A percentile compares a stretch with the other conserved stretches of the same genome.
Evolutionary conservation across 2,797 vertebrate genomes (phyloP).

Genomic region (Gadopsis marmoratus): DNA sequence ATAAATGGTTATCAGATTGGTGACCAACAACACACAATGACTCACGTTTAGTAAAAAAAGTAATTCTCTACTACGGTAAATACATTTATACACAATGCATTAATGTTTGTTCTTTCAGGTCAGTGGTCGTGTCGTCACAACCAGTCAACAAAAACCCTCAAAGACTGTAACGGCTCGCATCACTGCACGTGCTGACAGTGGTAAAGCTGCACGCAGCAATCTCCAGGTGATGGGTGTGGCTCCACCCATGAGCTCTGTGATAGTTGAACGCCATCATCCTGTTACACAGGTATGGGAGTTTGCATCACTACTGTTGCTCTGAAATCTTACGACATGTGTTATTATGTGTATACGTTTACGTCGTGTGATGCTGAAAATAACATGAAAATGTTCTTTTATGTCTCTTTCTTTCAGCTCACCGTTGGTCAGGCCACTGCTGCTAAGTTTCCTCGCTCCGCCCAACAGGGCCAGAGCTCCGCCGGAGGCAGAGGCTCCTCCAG

Average conservation of each 20-base stretch:
- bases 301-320: background rate
- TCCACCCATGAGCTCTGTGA: slow-evolving; percentile 92
- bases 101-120: slow-evolving; percentile 77
- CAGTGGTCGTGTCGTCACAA: slow-evolving; percentile 86
- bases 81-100: background rate
- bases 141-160: slow-evolving; percentile 91
- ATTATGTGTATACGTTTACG: background rate
- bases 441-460: slow-evolving; percentile 88
- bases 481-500: slow-evolving; percentile 75
- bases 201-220: slow-evolving; percentile 82
- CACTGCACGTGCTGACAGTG: slow-evolving; percentile 84
- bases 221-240: slow-evolving; percentile 90
- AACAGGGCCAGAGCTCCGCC: slow-evolving; percentile 78
- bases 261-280: slow-evolving; percentile 95
- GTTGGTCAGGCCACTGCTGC: slow-evolving; percentile 91
- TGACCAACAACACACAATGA: background rate
- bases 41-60: background rate
- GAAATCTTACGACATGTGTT: background rate
- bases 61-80: background rate
- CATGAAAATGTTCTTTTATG: background rate
- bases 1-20: no score
- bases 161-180: slow-evolving; percentile 93
- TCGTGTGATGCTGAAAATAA: background rate
- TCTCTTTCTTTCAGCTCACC: slow-evolving; percentile 87
- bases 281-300: slow-evolving; percentile 88